Base-by-base conservation (phyloP, 2,888 invertebrate species). In the Isoperla grammatica region DNA sequence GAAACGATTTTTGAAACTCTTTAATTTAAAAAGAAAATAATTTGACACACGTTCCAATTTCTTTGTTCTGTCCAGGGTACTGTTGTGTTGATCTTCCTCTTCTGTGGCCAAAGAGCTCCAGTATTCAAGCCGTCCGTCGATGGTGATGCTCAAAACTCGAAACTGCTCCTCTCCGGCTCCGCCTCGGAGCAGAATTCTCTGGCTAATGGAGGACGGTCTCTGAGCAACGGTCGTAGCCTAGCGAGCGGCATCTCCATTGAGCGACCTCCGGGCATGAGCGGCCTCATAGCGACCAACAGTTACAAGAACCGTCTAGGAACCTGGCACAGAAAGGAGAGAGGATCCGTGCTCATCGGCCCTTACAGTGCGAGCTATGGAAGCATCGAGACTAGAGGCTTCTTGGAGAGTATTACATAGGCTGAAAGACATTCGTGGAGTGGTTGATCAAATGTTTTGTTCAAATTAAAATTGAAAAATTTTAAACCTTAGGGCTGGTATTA, bases 261-360 rank as follows among this genome's bases (percentile, higher is more conserved):
- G 69, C 78, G 86, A 39, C 85, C 85, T 0, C 82, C 82, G n/a
- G 86, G 80, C 54, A 85, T 86, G 85, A 86, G 85, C 75, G 87
- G 86, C 60, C 76, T 87, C 61, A 86, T 88, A 62, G 85, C 86
- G 0, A 87, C 87, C 76, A 87, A 86, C 72, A 87, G 87, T 73
- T 87, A 84, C 77, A 86, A 87, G 71, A 87, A 85, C 73, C 79
- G 80, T 63, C 67, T 69, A 54, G 69, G 70, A 19, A 80, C 78
- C 8, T 79, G 78, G 78, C 74, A 76, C 2, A 68, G 72, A 61
- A 71, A 70, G 57, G 69, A 70, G 35, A 65, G 67, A 19, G 65
- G 65, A n/a, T 59, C 63, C 15, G 59, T 64, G 3, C 45, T 65
- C 9, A 61, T 63, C 70, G 79, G 74, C 74, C 81, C 78, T 1